Base-by-base conservation (phyloP, 2,113 vertebrate species). In the Xenus cinereus region DNA sequence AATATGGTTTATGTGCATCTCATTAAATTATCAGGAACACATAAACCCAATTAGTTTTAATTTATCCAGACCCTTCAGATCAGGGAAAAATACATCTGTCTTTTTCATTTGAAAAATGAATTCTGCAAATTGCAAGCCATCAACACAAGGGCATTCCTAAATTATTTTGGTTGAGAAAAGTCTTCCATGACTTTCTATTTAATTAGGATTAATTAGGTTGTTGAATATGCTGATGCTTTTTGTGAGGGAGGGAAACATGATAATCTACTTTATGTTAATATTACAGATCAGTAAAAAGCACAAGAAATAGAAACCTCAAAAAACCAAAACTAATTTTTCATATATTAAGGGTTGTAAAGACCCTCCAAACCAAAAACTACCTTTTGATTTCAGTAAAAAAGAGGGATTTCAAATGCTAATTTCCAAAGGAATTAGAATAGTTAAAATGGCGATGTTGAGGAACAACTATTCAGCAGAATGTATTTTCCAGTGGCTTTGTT, bases 71-170 rank as follows among this genome's bases (percentile, higher is more conserved):
- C 63, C 66, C 74, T 95, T 96, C 84, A 32, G 78, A 87, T 45
- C 73, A 43, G 73, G 57, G 71, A 95, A 71, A 81, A 95, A 79
- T 50, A 84, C 78, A 94, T 91, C 66, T 28, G 37, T 77, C 53
- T 87, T 37, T 83, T 91, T 59, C 23, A 37, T 94, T 74, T 94
- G 80, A 87, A 91, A 90, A 90, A 89, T 92, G 77, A 87, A 43
- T 87, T 83, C 73, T 89, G 80, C 60, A 43, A 84, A 87, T 95
- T 95, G 95, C 74, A 63, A 88, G 69, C 62, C 62, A 86, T 66
- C 90, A 95, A 39, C 92, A 91, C 92, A 89, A 95, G 95, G 93
- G 57, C 59, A 82, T 97, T 95, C 95, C 95, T 81, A 93, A 97
- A 96, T 95, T 84, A 88, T 90, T 93, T n/a, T 92, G 84, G 78